Evolutionary conservation across 2,113 vertebrate genomes (phyloP), one percentile per base, ranked within the genome.

Genomic region (Coryphaenoides rupestris): DNA sequence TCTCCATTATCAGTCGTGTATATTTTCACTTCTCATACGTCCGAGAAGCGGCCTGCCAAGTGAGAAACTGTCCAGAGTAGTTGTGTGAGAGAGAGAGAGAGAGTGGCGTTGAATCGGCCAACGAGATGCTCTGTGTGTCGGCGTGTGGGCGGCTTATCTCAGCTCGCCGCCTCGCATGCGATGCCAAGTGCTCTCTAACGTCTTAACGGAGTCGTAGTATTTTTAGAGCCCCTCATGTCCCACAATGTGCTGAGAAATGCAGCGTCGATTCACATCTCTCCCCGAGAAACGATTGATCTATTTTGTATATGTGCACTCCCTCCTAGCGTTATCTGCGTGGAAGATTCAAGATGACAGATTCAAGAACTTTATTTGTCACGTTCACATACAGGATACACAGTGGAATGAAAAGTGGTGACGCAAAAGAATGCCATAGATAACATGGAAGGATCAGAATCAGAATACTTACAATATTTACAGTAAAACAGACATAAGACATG

Each of bases 231-330:
- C 10, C 50, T 58, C 47, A 60, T 40, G 60, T 21, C 46, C 46
- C 46, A 47, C 53, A 55, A 60, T 65, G 63, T 62, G 58, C 65
- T 52, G 49, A 68, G 21, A 69, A 78, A 58, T 72, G 58, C 56
- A 73, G 33, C 33, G 13, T 13, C 33, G 33, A n/a, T n/a, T n/a
- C n/a, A n/a, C n/a, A n/a, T 60, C 56, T 62, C 64, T 62, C 50
- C 21, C 53, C 3, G 40, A 60, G 61, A 65, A 40, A 54, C 78
- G 81, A 76, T 78, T 76, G 72, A 67, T 66, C 62, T 68, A 58
- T 57, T 56, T n/a, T 59, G 56, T 33, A 55, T 52, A 7, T 72
- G 55, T 73, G 64, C 63, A 74, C 58, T 75, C 69, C n/a, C 55
- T 66, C 73, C 62, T 60, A 59, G 23, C 57, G 54, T 22, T 49